Percentiles rank a stretch among this genome's conserved stretches.
phyloP scores from a whole-genome alignment of 2,113 vertebrate species.

The Vidua macroura region DNA sequence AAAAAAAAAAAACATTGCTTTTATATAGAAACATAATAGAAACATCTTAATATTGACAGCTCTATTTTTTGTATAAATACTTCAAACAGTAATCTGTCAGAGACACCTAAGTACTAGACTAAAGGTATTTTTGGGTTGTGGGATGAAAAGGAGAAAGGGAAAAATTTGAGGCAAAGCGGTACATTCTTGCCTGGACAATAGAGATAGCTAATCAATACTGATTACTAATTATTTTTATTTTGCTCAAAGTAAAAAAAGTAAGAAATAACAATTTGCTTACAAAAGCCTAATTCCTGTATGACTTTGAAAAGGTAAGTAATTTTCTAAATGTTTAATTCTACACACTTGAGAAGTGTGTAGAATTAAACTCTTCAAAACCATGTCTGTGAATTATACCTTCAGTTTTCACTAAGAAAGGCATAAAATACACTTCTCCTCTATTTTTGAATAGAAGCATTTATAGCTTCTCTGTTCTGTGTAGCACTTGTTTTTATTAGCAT shows the following conservation, averaged over 20 bases:
- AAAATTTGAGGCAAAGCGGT: neutral
- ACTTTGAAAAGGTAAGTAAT: neutral
- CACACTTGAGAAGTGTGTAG: neutral
- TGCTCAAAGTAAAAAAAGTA: neutral
- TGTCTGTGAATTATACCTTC: neutral
- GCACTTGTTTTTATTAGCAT: neutral
- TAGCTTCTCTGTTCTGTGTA: neutral
- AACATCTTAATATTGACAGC: neutral
- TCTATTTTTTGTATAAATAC: neutral
- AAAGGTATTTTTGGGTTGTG: neutral
- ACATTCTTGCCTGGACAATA: neutral
- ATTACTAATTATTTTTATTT: neutral
- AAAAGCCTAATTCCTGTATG: neutral
- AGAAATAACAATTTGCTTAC: neutral
- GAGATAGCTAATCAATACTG: neutral
- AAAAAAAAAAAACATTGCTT: neutral
- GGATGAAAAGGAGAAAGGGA: neutral
- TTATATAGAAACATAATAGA: neutral
- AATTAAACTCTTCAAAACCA: neutral
- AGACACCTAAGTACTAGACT: neutral
- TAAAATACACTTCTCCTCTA: neutral
- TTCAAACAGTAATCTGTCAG: neutral
- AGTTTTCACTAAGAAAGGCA: neutral
- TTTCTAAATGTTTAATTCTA: neutral
- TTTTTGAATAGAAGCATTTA: neutral